Percentiles rank a stretch among this genome's conserved stretches.
Evolutionary conservation across 2,888 invertebrate genomes (phyloP).

Genomic region (Trissolcus japonicus): DNA sequence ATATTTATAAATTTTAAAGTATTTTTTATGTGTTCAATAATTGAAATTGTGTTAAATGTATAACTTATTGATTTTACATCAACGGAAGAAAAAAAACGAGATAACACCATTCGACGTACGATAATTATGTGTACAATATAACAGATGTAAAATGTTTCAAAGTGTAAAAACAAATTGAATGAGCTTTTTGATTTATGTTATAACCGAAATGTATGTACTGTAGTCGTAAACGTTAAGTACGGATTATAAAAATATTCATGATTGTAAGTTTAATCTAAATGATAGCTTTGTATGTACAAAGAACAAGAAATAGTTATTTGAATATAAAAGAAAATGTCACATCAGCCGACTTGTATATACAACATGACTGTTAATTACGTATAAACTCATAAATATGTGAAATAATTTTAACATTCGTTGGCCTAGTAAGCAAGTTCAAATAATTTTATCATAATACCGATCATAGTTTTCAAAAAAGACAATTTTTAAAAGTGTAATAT

Average conservation of each 20-base stretch:
- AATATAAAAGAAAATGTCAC: conserved; percentile 6
- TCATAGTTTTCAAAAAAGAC: too few species aligned
- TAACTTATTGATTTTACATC: conserved; percentile 9
- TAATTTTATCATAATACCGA: too few species aligned
- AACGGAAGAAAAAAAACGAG: conserved; percentile 17
- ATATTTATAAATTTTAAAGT: not conserved
- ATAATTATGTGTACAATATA: conserved; percentile 38
- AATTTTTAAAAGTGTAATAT: too few species aligned
- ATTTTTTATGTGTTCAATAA: not conserved
- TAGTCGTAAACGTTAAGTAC: conserved; percentile 31
- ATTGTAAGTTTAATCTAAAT: conserved; percentile 17
- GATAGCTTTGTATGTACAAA: conserved; percentile 49
- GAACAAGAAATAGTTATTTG: conserved; percentile 16
- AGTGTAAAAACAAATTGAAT: conserved; percentile 28
- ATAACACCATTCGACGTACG: conserved; percentile 40
- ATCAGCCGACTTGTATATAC: conserved; percentile 9
- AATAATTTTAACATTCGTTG: too few species aligned
- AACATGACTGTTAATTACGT: conserved; percentile 6
- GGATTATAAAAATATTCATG: conserved; percentile 13
- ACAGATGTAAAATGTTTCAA: conserved; percentile 36
- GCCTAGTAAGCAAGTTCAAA: too few species aligned
- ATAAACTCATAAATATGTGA: too few species aligned
- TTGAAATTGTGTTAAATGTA: not conserved
- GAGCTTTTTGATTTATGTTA: conserved; percentile 25
- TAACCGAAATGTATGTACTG: conserved; percentile 22